Evolutionary conservation across 1,140 invertebrate species (phyloP).

Genomic region (Drosophila suzukii): DNA sequence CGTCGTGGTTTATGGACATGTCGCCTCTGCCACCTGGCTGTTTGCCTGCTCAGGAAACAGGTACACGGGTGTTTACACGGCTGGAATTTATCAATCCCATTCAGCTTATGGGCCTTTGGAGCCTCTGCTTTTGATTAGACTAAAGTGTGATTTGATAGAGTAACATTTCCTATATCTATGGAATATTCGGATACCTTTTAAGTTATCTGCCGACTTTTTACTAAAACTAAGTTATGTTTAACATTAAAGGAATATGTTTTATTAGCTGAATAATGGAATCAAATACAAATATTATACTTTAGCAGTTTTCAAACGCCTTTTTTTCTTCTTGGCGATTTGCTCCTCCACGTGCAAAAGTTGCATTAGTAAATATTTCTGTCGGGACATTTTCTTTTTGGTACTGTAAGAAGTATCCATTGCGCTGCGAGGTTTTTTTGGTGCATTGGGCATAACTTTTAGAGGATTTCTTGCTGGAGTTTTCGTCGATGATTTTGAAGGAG

Average conservation of each 20-base stretch:
- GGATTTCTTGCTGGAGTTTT: background rate
- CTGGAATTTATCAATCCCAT: constrained; percentile 12
- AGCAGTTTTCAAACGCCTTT: constrained; percentile 7
- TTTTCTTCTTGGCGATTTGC: constrained; percentile 30
- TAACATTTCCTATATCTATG: too few relatives aligned
- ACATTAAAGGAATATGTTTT: background rate
- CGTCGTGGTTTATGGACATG: constrained; percentile 46
- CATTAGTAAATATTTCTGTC: constrained; percentile 22
- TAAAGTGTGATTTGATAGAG: background rate
- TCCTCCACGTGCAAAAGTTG: constrained; percentile 22
- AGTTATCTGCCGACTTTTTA: too few relatives aligned
- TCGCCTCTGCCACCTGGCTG: constrained; percentile 28
- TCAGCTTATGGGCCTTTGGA: background rate
- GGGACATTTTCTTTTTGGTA: background rate
- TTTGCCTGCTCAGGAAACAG: constrained; percentile 11
- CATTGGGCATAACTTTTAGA: background rate
- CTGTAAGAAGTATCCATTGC: background rate
- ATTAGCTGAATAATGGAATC: background rate
- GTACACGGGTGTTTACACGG: constrained; percentile 49
- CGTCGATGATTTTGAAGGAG: background rate
- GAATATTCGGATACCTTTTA: too few relatives aligned
- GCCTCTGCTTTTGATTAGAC: background rate
- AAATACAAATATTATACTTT: background rate
- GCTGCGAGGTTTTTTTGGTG: background rate
- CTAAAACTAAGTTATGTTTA: too few relatives aligned